Conservation (phyloP, 2,797 vertebrate species). For the Nannoperca obscura region DNA sequence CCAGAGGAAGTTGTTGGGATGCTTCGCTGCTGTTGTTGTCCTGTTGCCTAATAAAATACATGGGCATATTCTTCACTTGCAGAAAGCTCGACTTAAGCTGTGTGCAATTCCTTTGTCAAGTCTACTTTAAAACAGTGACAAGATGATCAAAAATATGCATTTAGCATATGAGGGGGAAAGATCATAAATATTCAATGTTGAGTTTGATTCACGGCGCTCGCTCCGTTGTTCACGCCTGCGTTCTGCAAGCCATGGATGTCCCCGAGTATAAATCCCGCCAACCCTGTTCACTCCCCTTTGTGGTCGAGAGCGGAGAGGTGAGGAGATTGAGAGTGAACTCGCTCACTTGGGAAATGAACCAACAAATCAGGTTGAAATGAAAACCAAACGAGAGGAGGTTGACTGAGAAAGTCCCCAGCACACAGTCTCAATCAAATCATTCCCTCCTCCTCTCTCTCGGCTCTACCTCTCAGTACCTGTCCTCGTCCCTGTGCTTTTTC, state of each 20-base stretch:
- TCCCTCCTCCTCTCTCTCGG: slow-evolving; percentile 31
- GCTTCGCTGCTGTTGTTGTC: neutral
- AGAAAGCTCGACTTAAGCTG: neutral
- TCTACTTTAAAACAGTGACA: slow-evolving; percentile 17
- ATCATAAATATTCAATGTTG: slow-evolving; percentile 27
- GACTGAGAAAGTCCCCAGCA: slow-evolving; percentile 38
- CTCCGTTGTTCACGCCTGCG: slow-evolving; percentile 1
- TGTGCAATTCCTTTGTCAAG: slow-evolving; percentile 1
- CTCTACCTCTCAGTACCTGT: slow-evolving; percentile 24
- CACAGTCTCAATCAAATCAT: slow-evolving; percentile 50
- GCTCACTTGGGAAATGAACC: slow-evolving; percentile 43
- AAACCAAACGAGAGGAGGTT: slow-evolving; percentile 47
- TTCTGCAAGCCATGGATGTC: neutral
- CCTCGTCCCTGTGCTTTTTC: slow-evolving; percentile 26
- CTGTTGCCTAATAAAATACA: slow-evolving; percentile 4
- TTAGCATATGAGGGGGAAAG: neutral
- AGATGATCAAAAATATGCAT: slow-evolving; percentile 39
- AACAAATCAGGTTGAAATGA: slow-evolving; percentile 55
- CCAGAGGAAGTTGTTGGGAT: slow-evolving; percentile 2
- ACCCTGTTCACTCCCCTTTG: neutral
- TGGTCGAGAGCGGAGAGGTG: slow-evolving; percentile 15
- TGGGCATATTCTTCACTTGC: neutral
- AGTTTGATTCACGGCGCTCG: slow-evolving; percentile 2
- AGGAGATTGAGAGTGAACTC: slow-evolving; percentile 35
- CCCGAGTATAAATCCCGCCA: slow-evolving; percentile 6